A percentile compares a stretch with the other conserved stretches of the same genome.
phyloP scores from a whole-genome alignment of 2,113 vertebrate genomes.

The Halcyon senegalensis region DNA sequence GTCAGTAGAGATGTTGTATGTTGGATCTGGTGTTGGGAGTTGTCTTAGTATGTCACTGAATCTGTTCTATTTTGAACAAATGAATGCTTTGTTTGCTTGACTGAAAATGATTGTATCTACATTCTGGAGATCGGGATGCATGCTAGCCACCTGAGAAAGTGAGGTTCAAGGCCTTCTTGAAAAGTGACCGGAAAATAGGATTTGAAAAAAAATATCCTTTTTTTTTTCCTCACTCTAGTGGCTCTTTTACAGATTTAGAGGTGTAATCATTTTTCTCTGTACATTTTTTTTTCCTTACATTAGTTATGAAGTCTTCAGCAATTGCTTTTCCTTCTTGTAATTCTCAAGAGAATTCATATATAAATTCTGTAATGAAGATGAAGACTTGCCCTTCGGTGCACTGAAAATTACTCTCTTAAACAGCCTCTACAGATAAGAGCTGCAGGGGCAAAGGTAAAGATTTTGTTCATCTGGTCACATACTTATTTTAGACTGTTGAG shows the following conservation, averaged over 20 bases:
- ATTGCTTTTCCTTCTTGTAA: not conserved
- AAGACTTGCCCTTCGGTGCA: not conserved
- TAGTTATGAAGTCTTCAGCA: not conserved
- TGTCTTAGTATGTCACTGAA: not conserved
- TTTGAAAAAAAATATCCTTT: not conserved
- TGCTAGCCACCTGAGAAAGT: not conserved
- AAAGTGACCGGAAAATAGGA: not conserved
- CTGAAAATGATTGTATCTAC: not conserved
- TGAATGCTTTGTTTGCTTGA: not conserved
- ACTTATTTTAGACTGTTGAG: not conserved
- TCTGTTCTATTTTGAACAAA: not conserved
- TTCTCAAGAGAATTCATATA: not conserved
- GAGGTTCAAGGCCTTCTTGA: not conserved
- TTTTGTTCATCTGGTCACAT: not conserved
- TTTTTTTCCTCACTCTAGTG: not conserved
- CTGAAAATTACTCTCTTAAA: not conserved
- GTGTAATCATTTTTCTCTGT: not conserved
- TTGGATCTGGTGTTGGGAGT: not conserved
- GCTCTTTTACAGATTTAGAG: not conserved
- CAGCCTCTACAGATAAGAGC: not conserved
- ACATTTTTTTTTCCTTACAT: not conserved
- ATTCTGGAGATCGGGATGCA: not conserved
- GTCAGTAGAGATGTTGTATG: not conserved
- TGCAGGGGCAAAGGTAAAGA: slow-evolving; percentile 14
- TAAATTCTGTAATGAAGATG: not conserved